Evolutionary conservation across 1,140 invertebrate species (phyloP).

Genomic region (Homalodisca vitripennis): DNA sequence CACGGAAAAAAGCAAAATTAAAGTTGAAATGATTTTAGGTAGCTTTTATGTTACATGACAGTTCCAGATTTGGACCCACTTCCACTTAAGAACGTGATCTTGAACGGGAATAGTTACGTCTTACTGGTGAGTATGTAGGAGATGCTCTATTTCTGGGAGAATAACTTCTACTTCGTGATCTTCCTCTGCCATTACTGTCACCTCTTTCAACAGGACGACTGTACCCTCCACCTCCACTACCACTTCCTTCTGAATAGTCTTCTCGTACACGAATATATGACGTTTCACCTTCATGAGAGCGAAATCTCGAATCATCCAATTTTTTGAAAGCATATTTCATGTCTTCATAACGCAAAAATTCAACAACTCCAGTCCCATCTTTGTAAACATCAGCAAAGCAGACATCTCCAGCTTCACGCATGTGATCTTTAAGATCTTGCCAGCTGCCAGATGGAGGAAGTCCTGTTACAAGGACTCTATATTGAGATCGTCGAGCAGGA

Average conservation of each 20-base stretch:
- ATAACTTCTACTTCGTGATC: slow-evolving; percentile 78
- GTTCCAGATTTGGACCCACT: too few relatives aligned
- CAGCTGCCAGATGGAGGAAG: slow-evolving; percentile 89
- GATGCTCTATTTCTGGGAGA: slow-evolving; percentile 80
- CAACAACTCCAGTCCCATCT: slow-evolving; percentile 97
- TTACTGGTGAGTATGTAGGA: slow-evolving; percentile 81
- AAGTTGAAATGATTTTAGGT: too few relatives aligned
- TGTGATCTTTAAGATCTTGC: slow-evolving; percentile 99
- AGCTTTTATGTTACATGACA: too few relatives aligned
- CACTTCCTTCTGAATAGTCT: slow-evolving; percentile 68
- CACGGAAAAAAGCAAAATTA: too few relatives aligned
- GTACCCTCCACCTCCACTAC: slow-evolving; percentile 51
- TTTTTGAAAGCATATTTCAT: slow-evolving; percentile 99
- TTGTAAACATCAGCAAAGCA: slow-evolving; percentile 99
- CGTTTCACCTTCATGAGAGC: slow-evolving; percentile 64
- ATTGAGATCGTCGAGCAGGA: slow-evolving; percentile 88
- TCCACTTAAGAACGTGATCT: slow-evolving; percentile 64
- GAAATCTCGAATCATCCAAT: slow-evolving; percentile 93
- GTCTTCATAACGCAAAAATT: slow-evolving; percentile 95
- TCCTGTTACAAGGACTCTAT: slow-evolving; percentile 82
- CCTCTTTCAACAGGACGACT: slow-evolving; percentile 50
- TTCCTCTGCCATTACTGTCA: slow-evolving; percentile 55
- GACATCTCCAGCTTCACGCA: slow-evolving; percentile 99
- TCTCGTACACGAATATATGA: slow-evolving; percentile 94
- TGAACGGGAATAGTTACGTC: slow-evolving; percentile 76